Percentiles rank a stretch among this genome's conserved stretches.
These are phyloP conservation scores for Columbina picui DNA, from an alignment of 2,113 vertebrate genomes.

Conservation along the genomic window DNA sequence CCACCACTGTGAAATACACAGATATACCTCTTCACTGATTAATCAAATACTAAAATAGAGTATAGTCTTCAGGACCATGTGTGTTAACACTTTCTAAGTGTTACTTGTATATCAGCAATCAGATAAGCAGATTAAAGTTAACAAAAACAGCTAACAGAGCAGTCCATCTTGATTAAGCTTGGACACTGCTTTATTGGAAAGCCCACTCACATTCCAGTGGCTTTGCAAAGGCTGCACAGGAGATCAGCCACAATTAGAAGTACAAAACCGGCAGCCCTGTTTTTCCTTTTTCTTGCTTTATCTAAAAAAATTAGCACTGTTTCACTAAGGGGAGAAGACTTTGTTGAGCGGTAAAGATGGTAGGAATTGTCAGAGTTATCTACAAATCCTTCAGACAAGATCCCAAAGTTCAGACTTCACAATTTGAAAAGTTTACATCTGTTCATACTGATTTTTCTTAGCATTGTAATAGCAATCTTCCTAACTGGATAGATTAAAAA, in stretches of 20 bases:
- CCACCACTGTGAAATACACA: neutral
- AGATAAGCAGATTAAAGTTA: neutral
- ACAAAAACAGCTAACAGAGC: neutral
- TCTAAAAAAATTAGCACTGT: neutral
- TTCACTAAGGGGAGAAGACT: neutral
- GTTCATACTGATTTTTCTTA: neutral
- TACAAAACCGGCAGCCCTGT: neutral
- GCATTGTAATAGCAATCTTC: neutral
- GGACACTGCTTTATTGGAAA: neutral
- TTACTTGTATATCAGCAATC: neutral
- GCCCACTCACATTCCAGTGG: neutral
- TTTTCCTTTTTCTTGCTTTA: neutral
- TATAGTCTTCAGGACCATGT: accelerated
- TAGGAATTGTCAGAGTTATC: neutral
- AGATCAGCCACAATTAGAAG: neutral
- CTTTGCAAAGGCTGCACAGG: neutral
- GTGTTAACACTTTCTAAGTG: neutral
- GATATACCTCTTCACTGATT: neutral
- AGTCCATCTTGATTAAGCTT: neutral
- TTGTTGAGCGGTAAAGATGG: neutral
- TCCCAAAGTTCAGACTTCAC: neutral
- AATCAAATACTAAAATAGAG: neutral
- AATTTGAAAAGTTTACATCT: neutral
- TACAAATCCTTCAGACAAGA: neutral
- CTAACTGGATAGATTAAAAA: neutral